Evolutionary conservation across 2,113 vertebrate genomes (phyloP).

Genomic region (Otis tarda): DNA sequence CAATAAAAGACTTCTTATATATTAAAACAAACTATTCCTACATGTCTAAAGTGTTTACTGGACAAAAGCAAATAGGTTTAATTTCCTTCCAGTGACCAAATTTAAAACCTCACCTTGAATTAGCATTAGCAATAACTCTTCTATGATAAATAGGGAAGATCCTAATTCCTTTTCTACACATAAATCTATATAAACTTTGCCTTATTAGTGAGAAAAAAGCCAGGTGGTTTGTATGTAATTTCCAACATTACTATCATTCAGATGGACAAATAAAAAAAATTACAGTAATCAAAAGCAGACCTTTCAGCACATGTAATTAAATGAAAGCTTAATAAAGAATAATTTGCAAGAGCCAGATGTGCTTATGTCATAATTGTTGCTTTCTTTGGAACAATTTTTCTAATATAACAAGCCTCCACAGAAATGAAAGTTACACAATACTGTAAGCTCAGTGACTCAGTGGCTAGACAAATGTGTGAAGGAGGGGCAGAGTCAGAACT

Average conservation of each 20-base stretch:
- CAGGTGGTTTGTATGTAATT: constrained; percentile 80
- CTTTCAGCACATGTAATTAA: constrained; percentile 84
- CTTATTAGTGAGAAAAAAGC: constrained; percentile 69
- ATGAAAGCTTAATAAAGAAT: constrained; percentile 87
- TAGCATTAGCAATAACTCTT: constrained; percentile 51
- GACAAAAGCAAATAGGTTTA: constrained; percentile 20
- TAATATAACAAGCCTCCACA: constrained; percentile 79
- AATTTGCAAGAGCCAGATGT: constrained; percentile 85
- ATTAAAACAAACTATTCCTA: constrained; percentile 30
- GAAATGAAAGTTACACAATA: constrained; percentile 84
- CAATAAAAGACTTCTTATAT: background rate
- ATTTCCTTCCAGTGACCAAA: constrained; percentile 58
- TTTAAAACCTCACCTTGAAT: constrained; percentile 67
- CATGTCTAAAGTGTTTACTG: constrained; percentile 27
- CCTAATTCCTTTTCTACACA: constrained; percentile 56
- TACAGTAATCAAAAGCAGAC: constrained; percentile 83
- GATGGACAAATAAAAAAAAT: constrained; percentile 85
- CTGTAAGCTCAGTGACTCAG: constrained; percentile 75
- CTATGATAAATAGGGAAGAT: constrained; percentile 63
- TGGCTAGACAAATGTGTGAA: constrained; percentile 56
- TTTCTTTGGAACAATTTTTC: constrained; percentile 86
- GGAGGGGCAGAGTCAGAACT: constrained; percentile 36
- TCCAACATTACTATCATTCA: constrained; percentile 80
- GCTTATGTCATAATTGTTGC: constrained; percentile 86
- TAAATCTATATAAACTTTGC: constrained; percentile 71